These are phyloP conservation scores for Tribolium castaneum DNA, from an alignment of 1,140 invertebrate species.

Conservation along the genomic window DNA sequence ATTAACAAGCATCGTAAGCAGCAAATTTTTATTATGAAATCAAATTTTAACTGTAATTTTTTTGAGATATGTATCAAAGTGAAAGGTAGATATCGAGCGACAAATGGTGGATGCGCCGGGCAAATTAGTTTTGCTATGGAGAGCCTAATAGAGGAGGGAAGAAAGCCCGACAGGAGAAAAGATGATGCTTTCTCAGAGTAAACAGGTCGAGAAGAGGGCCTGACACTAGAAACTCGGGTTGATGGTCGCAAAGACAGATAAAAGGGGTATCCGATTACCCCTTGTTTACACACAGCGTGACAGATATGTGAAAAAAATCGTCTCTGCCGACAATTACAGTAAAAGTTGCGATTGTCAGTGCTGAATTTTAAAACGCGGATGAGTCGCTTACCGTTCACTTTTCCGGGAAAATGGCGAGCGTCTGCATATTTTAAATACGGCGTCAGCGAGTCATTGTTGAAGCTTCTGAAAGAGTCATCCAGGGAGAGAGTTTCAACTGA, in stretches of 20 bases:
- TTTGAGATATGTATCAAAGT: too few species aligned
- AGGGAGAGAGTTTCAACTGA: neutral
- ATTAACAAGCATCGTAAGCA: too few species aligned
- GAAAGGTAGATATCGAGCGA: too few species aligned
- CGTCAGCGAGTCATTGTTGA: conserved; percentile 15
- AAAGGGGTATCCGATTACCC: conserved; percentile 37
- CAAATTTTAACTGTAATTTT: too few species aligned
- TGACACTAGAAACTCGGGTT: conserved; percentile 22
- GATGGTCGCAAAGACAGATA: conserved; percentile 27
- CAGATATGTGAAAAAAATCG: conserved; percentile 19
- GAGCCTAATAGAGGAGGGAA: neutral
- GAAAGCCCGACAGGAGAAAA: conserved; percentile 25
- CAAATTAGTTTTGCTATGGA: conserved; percentile 26
- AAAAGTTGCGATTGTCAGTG: neutral
- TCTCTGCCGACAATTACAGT: neutral
- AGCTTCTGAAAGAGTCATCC: conserved; percentile 1
- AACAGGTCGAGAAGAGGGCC: conserved; percentile 26
- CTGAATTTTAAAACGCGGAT: neutral
- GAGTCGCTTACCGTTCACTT: neutral
- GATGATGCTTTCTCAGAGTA: conserved; percentile 40
- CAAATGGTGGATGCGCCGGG: conserved; percentile 15
- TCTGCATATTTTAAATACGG: conserved; percentile 32
- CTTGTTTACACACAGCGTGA: conserved; percentile 31
- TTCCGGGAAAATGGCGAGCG: neutral
- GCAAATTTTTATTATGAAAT: too few species aligned